Conservation (phyloP, 2,797 vertebrate genomes). For the Falco naumanni region DNA sequence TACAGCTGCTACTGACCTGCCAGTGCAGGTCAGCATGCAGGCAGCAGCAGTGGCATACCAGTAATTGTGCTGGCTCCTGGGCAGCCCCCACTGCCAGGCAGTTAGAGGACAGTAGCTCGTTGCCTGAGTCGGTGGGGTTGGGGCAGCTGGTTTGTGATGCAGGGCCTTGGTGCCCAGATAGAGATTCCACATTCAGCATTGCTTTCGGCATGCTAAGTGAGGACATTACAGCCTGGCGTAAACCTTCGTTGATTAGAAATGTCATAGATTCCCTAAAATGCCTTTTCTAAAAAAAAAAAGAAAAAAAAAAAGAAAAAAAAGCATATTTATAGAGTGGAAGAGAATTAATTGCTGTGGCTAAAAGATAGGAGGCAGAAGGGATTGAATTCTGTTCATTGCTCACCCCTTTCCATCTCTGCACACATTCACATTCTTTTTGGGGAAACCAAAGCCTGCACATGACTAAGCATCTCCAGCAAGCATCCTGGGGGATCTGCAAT, state of each 20-base stretch:
- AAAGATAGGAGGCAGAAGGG: not conserved
- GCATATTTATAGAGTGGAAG: not conserved
- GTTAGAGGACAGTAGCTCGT: not conserved
- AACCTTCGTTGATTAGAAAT: not conserved
- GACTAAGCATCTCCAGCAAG: not conserved
- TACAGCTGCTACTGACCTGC: fast-evolving
- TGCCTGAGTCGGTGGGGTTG: not conserved
- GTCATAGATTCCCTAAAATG: not conserved
- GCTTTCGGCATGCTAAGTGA: not conserved
- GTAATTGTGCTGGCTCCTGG: not conserved
- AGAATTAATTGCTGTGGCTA: not conserved
- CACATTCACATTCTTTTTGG: not conserved
- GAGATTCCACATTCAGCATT: not conserved
- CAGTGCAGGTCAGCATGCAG: not conserved
- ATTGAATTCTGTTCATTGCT: not conserved
- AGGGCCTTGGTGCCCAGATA: not conserved
- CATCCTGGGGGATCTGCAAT: not conserved
- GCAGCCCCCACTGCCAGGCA: not conserved
- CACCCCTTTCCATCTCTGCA: not conserved
- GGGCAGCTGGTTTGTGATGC: not conserved
- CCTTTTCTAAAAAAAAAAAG: too few relatives aligned
- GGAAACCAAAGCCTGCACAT: not conserved
- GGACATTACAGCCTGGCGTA: not conserved
- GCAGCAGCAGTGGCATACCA: fast-evolving
- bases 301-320: not conserved